Conservation (phyloP, 2,888 invertebrate genomes). For the Margaritifera margaritifera region DNA sequence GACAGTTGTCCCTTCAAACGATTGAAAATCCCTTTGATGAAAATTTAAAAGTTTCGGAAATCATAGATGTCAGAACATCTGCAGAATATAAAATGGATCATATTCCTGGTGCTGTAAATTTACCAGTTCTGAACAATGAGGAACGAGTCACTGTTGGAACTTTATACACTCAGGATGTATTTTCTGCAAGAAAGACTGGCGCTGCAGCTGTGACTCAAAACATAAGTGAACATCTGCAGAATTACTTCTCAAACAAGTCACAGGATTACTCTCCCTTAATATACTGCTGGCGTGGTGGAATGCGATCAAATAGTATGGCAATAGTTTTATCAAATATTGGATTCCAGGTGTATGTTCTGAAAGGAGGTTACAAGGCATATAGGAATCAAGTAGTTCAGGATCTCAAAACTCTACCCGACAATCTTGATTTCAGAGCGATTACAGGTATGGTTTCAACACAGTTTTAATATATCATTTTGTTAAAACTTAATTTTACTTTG, state of each 20-base stretch:
- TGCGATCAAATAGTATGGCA: constrained; percentile 50
- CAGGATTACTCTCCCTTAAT: constrained; percentile 44
- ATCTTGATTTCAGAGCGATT: constrained; percentile 44
- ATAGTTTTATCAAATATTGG: constrained; percentile 50
- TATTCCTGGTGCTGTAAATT: constrained; percentile 51
- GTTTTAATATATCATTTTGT: not conserved
- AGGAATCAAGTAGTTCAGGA: constrained; percentile 33
- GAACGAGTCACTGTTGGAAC: constrained; percentile 46
- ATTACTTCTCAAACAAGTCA: constrained; percentile 37
- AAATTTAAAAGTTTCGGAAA: constrained; percentile 21
- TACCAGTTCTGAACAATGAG: constrained; percentile 42
- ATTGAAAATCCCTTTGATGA: too few relatives aligned
- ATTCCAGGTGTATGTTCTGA: constrained; percentile 40
- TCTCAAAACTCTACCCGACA: constrained; percentile 34
- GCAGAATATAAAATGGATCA: constrained; percentile 51
- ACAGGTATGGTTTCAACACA: constrained; percentile 34
- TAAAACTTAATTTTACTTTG: not conserved
- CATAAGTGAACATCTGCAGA: constrained; percentile 41
- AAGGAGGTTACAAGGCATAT: constrained; percentile 50
- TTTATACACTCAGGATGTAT: constrained; percentile 31
- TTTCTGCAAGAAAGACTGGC: constrained; percentile 49
- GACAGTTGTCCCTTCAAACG: too few relatives aligned
- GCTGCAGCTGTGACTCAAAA: constrained; percentile 42
- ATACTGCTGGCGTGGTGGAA: constrained; percentile 56
- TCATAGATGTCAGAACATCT: constrained; percentile 53